These are phyloP conservation scores for Poecilia gillii DNA, from an alignment of 2,797 vertebrate species.

Conservation along the genomic window DNA sequence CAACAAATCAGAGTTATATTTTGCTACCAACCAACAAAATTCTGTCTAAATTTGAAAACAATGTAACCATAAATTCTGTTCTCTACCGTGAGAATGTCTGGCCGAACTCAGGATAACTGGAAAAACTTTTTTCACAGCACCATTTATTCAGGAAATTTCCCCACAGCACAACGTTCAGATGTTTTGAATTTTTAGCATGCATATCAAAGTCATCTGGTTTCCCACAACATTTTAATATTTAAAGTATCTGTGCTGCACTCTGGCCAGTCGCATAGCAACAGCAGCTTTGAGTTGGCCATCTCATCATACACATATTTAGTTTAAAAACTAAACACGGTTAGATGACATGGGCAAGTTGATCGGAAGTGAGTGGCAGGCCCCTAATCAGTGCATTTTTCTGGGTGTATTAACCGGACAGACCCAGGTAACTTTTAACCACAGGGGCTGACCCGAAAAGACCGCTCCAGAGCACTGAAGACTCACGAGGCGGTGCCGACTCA, in stretches of 20 bases:
- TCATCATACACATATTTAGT: slow-evolving; percentile 14
- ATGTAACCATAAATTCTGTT: background rate
- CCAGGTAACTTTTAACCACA: slow-evolving; percentile 16
- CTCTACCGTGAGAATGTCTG: background rate
- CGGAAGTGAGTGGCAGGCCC: background rate
- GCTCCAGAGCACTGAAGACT: slow-evolving; percentile 10
- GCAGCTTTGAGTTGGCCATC: slow-evolving; percentile 33
- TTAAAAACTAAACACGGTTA: background rate
- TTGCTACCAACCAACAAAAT: background rate
- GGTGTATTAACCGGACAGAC: slow-evolving; percentile 10
- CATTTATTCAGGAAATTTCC: background rate
- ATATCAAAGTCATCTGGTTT: background rate
- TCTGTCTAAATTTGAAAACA: background rate
- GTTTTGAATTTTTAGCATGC: background rate
- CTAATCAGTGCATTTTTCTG: slow-evolving; percentile 6
- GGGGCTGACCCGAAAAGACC: slow-evolving; percentile 43
- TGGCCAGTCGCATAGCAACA: slow-evolving; percentile 62
- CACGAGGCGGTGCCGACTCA: slow-evolving; percentile 23
- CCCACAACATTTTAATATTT: slow-evolving; percentile 29
- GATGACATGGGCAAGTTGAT: slow-evolving; percentile 10
- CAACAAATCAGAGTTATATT: background rate
- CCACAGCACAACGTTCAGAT: background rate
- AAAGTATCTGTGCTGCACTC: slow-evolving; percentile 15
- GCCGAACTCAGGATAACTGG: background rate
- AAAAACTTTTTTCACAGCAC: background rate